Percentiles rank a stretch among this genome's conserved stretches.
Conservation (phyloP, 2,888 invertebrate genomes). For the Fragum whitleyi region DNA sequence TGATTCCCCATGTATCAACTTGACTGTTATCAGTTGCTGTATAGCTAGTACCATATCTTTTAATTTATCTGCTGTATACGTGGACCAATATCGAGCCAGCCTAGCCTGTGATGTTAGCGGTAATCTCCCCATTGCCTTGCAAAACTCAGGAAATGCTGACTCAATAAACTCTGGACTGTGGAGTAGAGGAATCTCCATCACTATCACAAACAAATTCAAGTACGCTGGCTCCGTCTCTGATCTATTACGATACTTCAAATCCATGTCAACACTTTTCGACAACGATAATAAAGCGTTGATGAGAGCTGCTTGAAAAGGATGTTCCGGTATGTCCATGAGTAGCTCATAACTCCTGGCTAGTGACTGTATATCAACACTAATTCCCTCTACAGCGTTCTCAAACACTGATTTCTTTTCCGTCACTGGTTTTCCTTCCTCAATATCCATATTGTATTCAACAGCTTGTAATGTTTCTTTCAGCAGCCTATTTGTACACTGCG, state of each 20-base stretch:
- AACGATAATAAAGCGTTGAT: conserved; percentile 91
- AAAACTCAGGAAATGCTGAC: conserved; percentile 90
- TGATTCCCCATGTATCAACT: conserved; percentile 90
- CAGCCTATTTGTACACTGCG: conserved; percentile 64
- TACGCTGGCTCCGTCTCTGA: conserved; percentile 86
- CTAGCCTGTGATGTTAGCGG: conserved; percentile 92
- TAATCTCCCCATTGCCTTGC: conserved; percentile 90
- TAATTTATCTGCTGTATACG: conserved; percentile 77
- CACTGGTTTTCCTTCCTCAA: conserved; percentile 86
- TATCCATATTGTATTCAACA: conserved; percentile 90
- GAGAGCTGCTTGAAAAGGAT: conserved; percentile 89
- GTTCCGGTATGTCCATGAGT: conserved; percentile 85
- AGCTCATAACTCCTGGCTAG: conserved; percentile 90
- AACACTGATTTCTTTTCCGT: conserved; percentile 1
- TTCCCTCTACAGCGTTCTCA: neutral
- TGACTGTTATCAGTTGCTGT: conserved; percentile 94
- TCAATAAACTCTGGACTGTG: conserved; percentile 91
- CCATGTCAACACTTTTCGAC: conserved; percentile 90
- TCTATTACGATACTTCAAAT: conserved; percentile 87
- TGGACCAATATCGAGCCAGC: conserved; percentile 92
- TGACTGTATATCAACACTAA: conserved; percentile 85
- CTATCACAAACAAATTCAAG: conserved; percentile 89
- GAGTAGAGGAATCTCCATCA: conserved; percentile 91
- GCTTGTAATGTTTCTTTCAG: conserved; percentile 19
- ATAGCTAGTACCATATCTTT: conserved; percentile 85